Evolutionary conservation across 1,140 invertebrate genomes (phyloP), one percentile per base, ranked within the genome.

Genomic region (Brachionus koreanus): DNA sequence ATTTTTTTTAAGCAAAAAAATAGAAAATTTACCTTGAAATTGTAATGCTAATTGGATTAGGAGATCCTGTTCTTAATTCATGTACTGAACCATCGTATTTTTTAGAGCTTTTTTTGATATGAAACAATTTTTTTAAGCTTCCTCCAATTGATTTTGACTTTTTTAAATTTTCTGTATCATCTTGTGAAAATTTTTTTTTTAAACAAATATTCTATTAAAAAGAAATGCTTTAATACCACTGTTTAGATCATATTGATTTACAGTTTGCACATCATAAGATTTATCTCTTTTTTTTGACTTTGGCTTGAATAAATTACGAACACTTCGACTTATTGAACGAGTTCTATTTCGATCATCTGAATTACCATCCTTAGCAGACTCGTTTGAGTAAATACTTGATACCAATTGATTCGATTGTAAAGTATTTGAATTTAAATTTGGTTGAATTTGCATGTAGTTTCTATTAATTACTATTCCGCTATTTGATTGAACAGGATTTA

Each of bases 141-240:
- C 76, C 76, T 25, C 76, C 76, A 13, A 79, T 79, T 42, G 76
- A n/a, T 74, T 74, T 74, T 3, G 76, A 33, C 29, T 79, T 79
- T 65, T 79, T 79, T 69, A 69, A 10, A 69, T 69, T 69, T n/a
- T 69, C 65, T 16, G 33, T 19, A 42, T 69, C 65, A 39, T 39
- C 65, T 69, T 69, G 2, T 42, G 4, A 16, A 69, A 42, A 69
- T 16, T 23, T 42, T 9, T 19, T 19, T 16, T 6, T 7, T 3
- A 61, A 77, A 5, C n/a, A 37, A 39, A 5, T n/a, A 35, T 29
- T 35, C 10, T 19, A 9, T 43, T 19, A 33, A 19, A 52, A 25
- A 35, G n/a, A 16, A 52, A 25, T 37, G 29, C 57, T n/a, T 49
- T 35, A 5, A 19, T 61, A 57, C 35, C 76, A 43, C 49, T 79